A percentile compares a stretch with the other conserved stretches of the same genome.
phyloP scores from a whole-genome alignment of 2,797 vertebrate species.

The Choloepus didactylus region DNA sequence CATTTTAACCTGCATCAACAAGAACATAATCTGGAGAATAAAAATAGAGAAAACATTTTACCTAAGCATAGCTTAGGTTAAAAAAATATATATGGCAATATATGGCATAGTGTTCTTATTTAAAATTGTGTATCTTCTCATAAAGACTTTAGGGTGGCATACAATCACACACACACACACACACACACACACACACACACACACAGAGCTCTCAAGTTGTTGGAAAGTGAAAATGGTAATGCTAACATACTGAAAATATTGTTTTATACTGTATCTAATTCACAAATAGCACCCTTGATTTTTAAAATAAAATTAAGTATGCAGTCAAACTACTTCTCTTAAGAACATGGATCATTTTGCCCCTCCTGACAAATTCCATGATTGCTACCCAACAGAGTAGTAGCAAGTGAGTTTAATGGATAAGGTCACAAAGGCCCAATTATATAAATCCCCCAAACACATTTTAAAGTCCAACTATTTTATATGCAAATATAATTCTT shows the following conservation, averaged over 20 bases:
- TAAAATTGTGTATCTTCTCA: neutral
- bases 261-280: slow-evolving; percentile 21
- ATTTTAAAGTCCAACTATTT: neutral
- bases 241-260: slow-evolving; percentile 8
- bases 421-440: neutral
- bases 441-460: neutral
- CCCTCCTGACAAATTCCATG: neutral
- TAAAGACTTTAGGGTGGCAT: neutral
- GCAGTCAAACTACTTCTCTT: neutral
- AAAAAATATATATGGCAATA: neutral
- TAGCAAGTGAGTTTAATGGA: neutral
- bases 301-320: neutral
- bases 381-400: neutral
- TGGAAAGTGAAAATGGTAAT: neutral
- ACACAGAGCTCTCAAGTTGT: neutral
- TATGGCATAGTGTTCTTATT: neutral
- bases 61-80: neutral
- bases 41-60: neutral
- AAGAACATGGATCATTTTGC: slow-evolving; percentile 7
- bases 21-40: neutral
- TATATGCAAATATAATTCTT: neutral
- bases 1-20: neutral
- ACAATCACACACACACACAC: too few species aligned
- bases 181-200: too few species aligned
- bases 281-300: neutral